phyloP scores from a whole-genome alignment of 2,113 vertebrate species.

The Brachyistius frenatus region DNA sequence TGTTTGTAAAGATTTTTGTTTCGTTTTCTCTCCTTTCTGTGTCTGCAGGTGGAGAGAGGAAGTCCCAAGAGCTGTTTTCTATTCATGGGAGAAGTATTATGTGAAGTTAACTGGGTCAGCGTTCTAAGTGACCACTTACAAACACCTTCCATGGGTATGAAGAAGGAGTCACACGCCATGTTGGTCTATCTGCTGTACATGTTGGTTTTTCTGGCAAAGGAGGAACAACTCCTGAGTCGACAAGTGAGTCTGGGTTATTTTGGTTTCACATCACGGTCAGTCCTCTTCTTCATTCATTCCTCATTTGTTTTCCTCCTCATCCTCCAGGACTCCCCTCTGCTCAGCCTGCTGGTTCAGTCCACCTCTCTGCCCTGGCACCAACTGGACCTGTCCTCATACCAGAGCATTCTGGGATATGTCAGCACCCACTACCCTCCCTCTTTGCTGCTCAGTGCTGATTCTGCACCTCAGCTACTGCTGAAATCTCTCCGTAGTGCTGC shows the following conservation, averaged over 20 bases:
- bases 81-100: conserved; percentile 93
- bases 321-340: conserved; percentile 90
- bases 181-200: conserved; percentile 94
- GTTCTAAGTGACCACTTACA: conserved; percentile 91
- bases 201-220: conserved; percentile 94
- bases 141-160: conserved; percentile 70
- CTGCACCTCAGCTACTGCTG: conserved; percentile 87
- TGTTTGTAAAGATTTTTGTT: not conserved
- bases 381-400: conserved; percentile 90
- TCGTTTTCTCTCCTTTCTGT: not conserved
- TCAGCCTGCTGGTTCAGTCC: conserved; percentile 92
- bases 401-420: conserved; percentile 91
- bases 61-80: conserved; percentile 98
- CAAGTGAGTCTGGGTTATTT: conserved; percentile 81
- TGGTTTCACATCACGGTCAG: not conserved
- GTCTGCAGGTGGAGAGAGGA: conserved; percentile 92
- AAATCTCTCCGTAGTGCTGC: conserved; percentile 91
- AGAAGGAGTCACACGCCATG: conserved; percentile 84
- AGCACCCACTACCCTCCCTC: conserved; percentile 92
- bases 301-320: conserved; percentile 5
- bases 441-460: conserved; percentile 87
- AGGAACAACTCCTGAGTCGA: conserved; percentile 88
- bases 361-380: conserved; percentile 94
- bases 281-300: not conserved
- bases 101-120: conserved; percentile 97